Conservation (phyloP, 2,113 vertebrate genomes). For the Felis catus region DNA sequence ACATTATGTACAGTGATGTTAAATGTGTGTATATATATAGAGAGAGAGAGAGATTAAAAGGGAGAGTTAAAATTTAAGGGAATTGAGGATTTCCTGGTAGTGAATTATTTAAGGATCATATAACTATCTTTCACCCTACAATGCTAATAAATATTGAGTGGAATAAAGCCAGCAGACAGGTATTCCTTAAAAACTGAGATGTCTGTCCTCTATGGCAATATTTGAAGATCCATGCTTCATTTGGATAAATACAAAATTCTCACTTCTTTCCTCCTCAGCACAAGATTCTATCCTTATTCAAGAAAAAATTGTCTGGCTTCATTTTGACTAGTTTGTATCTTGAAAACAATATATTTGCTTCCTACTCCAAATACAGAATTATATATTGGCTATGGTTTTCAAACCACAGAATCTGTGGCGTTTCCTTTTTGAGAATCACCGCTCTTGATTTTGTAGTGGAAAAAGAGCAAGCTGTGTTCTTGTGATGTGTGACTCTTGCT, state of each 20-base stretch:
- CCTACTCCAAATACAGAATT: slow-evolving; percentile 53
- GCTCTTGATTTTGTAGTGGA: neutral
- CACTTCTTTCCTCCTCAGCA: neutral
- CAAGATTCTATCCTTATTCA: neutral
- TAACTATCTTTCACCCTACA: neutral
- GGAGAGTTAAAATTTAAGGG: neutral
- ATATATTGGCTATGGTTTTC: neutral
- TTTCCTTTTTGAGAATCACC: neutral
- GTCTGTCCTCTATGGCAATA: neutral
- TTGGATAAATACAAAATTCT: neutral
- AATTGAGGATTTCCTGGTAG: neutral
- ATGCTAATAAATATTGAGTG: neutral
- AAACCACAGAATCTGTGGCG: slow-evolving; percentile 21
- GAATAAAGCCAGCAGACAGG: neutral
- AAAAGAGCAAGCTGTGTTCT: neutral
- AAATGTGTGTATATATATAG: neutral
- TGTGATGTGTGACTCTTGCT: neutral
- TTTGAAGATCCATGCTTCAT: neutral
- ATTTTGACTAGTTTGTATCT: slow-evolving; percentile 30
- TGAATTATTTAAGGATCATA: neutral
- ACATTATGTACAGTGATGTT: neutral
- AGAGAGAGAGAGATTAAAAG: neutral
- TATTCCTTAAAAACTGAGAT: neutral
- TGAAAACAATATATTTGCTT: slow-evolving; percentile 56
- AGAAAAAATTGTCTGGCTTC: slow-evolving; percentile 6